phyloP scores from a whole-genome alignment of 64 coral and sea anemone species.

The Dendrophyllia cribrosa region DNA sequence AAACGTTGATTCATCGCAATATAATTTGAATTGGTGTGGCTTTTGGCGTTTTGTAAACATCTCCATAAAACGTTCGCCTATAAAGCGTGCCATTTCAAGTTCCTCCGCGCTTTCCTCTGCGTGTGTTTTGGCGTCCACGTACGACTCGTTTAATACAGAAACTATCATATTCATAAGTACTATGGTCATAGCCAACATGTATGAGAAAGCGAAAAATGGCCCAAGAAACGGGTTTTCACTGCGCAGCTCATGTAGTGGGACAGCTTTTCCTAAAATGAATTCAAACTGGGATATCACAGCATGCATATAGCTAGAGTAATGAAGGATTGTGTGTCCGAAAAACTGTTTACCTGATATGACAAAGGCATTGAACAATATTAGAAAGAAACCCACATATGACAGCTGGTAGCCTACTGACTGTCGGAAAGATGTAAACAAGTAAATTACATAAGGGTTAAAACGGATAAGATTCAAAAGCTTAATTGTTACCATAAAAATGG shows the following conservation, averaged over 20 bases:
- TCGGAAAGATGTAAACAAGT: conserved; percentile 40
- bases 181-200: conserved; percentile 27
- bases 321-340: conserved; percentile 55
- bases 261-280: conserved; percentile 36
- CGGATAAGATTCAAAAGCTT: conserved; percentile 67
- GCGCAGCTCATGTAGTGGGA: conserved; percentile 22
- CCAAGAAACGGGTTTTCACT: conserved; percentile 42
- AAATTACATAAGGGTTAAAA: conserved; percentile 61
- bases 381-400: conserved; percentile 27
- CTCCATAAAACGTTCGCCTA: conserved; percentile 25
- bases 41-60: not conserved
- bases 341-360: conserved; percentile 44
- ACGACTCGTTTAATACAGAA: conserved; percentile 61
- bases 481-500: conserved; percentile 61
- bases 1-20: conserved; percentile 8
- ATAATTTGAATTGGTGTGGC: not conserved
- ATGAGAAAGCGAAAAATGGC: conserved; percentile 52
- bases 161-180: conserved; percentile 71
- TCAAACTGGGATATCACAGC: conserved; percentile 50
- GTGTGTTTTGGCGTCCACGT: conserved; percentile 25
- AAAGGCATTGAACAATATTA: conserved; percentile 51
- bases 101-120: conserved; percentile 39
- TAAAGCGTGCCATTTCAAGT: conserved; percentile 71
- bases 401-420: conserved; percentile 29
- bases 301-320: conserved; percentile 44